Base-by-base conservation (phyloP, 1,140 invertebrate species). In the Littorina saxatilis region DNA sequence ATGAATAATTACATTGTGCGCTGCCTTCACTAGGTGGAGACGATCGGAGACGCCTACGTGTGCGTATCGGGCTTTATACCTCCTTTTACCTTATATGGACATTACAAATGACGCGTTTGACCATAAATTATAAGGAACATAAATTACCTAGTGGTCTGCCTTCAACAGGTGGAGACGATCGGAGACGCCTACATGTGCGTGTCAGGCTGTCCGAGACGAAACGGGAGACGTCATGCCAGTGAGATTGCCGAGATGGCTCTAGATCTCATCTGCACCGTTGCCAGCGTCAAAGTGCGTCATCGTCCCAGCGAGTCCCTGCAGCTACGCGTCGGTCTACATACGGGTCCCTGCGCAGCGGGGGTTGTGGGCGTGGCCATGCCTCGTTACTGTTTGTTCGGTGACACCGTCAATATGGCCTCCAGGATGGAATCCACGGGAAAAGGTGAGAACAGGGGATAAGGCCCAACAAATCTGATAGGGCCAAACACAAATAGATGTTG, bases 181-280 rank as follows among this genome's bases (percentile, higher is more conserved):
- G 86, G 98, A 0, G 98, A 99, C 91, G 97, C 98, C 7, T 99
- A 98, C 91, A 98, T 98, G 97, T 96, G 98, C 23, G 97, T 97
- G 15, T 96, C 96, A 68, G 98, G 97, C 0, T 93, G 98, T 79
- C 97, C 97, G 0, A 94, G 95, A 1, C 94, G 95, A 87, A 95
- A 96, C 89, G 94, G 94, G 5, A 96, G 96, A 93, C 96, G 96
- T 86, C 96, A 96, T 81, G 87, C 93, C 90, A 79, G 91, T 95
- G 96, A 97, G 91, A 95, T 98, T 68, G 97, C 96, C 3, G 97
- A 96, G 39, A 98, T 98, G 96, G 97, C 97, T 0, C 93, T 98
- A 75, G 96, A 97, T 92, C 91, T 98, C 79, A 93, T 98, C 9
- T 96, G 97, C 91, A 95, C 96, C 87, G 96, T 96, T 88, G 96